Evolutionary conservation across 92 coral and sea anemone genomes (phyloP).

Genomic region (Porites evermanni): DNA sequence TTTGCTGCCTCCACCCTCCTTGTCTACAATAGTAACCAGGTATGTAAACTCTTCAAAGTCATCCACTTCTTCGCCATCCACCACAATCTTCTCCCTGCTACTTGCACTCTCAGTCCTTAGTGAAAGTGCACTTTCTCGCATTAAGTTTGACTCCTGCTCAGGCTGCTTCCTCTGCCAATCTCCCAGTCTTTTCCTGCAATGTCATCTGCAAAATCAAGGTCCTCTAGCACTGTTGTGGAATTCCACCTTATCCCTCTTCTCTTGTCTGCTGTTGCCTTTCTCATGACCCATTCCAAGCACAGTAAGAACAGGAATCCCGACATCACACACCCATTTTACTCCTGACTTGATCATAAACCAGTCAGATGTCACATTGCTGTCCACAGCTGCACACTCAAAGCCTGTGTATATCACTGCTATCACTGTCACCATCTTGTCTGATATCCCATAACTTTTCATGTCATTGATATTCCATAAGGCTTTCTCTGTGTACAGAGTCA

Average conservation of each 20-base stretch:
- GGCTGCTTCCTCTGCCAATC: too few relatives aligned
- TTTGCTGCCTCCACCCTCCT: background rate
- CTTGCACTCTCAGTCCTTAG: background rate
- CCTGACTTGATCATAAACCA: background rate
- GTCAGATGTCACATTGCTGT: background rate
- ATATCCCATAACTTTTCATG: conserved; percentile 25
- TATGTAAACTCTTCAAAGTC: background rate
- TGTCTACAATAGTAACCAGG: background rate
- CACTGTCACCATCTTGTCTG: conserved; percentile 10
- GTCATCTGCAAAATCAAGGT: too few relatives aligned
- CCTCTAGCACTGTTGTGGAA: too few relatives aligned
- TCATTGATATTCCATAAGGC: conserved; percentile 24
- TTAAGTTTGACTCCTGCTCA: too few relatives aligned
- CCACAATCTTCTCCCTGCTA: background rate
- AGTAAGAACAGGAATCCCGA: too few relatives aligned
- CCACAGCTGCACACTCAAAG: background rate
- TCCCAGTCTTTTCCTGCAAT: too few relatives aligned
- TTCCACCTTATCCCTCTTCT: too few relatives aligned
- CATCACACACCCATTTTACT: too few relatives aligned
- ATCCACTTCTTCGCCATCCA: background rate
- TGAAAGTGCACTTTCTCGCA: too few relatives aligned
- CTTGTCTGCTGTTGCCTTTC: too few relatives aligned
- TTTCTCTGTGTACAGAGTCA: background rate
- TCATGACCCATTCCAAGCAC: too few relatives aligned
- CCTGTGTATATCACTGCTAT: background rate